Conservation (phyloP, 2,888 invertebrate genomes). For the Amphimallon solstitiale region DNA sequence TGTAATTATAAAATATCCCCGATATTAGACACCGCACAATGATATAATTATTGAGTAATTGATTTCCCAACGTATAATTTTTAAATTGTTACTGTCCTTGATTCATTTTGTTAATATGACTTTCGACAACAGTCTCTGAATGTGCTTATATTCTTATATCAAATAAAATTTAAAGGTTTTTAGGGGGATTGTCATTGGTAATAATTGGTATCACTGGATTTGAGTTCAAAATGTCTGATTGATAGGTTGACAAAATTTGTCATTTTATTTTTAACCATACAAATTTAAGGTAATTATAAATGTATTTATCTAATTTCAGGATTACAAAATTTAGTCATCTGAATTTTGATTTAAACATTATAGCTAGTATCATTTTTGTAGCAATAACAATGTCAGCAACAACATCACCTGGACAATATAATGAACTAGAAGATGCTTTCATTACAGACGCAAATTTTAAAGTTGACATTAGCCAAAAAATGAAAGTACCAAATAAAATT, state of each 20-base stretch:
- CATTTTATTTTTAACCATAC: constrained; percentile 30
- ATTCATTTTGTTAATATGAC: too few species aligned
- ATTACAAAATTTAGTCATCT: too few species aligned
- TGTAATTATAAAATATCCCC: too few species aligned
- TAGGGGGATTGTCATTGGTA: neutral
- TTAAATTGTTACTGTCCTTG: too few species aligned
- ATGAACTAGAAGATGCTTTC: constrained; percentile 73
- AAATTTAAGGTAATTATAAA: constrained; percentile 23
- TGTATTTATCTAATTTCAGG: too few species aligned
- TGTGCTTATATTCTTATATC: too few species aligned
- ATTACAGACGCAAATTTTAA: constrained; percentile 71
- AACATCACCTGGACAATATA: constrained; percentile 71
- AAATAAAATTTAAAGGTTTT: neutral
- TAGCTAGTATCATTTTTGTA: neutral
- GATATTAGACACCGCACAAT: too few species aligned
- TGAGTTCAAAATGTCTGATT: constrained; percentile 35
- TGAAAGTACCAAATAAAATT: constrained; percentile 84
- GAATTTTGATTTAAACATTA: too few species aligned
- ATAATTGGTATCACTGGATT: constrained; percentile 3
- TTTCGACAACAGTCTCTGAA: too few species aligned
- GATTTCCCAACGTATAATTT: too few species aligned
- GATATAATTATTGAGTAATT: too few species aligned
- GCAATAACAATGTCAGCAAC: constrained; percentile 68
- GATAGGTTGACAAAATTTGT: constrained; percentile 22
- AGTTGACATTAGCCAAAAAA: constrained; percentile 81